Evolutionary conservation across 2,888 invertebrate species (phyloP).

Genomic region (Drosophila nr. perissopoda): DNA sequence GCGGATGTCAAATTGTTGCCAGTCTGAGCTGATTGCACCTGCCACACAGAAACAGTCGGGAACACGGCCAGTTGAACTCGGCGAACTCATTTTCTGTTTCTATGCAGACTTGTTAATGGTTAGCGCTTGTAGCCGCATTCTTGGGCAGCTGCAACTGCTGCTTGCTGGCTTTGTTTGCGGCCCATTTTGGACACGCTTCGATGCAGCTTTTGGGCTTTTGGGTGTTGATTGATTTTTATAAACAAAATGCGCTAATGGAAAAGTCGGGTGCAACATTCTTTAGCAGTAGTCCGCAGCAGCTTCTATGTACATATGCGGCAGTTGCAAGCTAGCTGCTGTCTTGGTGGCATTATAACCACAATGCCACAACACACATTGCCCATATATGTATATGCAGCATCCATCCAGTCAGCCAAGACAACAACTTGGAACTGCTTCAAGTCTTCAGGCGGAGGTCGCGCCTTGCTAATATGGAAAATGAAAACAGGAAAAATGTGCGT

Average conservation of each 20-base stretch:
- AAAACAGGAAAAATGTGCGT: constrained; percentile 77
- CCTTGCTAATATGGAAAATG: constrained; percentile 78
- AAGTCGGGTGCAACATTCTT: constrained; percentile 76
- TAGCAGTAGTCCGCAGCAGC: constrained; percentile 42
- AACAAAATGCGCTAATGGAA: constrained; percentile 76
- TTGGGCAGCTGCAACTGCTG: constrained; percentile 37
- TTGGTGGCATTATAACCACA: constrained; percentile 74
- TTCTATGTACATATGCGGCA: constrained; percentile 35
- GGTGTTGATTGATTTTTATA: constrained; percentile 80
- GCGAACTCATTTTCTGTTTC: constrained; percentile 25
- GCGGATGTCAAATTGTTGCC: constrained; percentile 20
- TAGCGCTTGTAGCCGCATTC: constrained; percentile 50
- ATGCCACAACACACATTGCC: constrained; percentile 60
- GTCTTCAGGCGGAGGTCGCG: constrained; percentile 61
- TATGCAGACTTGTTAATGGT: constrained; percentile 50
- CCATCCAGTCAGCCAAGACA: constrained; percentile 29
- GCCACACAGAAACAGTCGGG: constrained; percentile 4
- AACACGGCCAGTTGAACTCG: constrained; percentile 10
- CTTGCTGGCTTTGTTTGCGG: constrained; percentile 29
- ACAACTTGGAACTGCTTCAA: constrained; percentile 19
- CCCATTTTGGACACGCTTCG: constrained; percentile 49
- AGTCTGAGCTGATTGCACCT: constrained; percentile 35
- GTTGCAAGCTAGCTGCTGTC: constrained; percentile 38
- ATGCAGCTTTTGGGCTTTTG: constrained; percentile 68
- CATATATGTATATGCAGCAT: constrained; percentile 61